Percentiles rank a stretch among this genome's conserved stretches.
Evolutionary conservation across 2,113 vertebrate genomes (phyloP).

Genomic region (Hemicordylus capensis): DNA sequence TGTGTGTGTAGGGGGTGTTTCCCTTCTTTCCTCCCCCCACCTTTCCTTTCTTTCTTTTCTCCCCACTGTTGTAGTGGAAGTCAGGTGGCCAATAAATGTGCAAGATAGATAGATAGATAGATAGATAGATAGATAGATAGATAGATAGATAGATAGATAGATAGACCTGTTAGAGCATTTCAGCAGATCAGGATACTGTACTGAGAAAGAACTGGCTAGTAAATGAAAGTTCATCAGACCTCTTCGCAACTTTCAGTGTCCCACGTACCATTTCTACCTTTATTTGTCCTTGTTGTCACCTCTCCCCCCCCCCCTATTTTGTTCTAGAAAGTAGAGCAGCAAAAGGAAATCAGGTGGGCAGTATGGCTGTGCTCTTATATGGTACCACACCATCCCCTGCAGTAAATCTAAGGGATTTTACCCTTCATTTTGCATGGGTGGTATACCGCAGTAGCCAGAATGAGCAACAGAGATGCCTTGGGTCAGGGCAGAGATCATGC

Average conservation of each 20-base stretch:
- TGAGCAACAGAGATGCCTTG: neutral
- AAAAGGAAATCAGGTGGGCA: neutral
- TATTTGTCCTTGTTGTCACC: constrained; percentile 1
- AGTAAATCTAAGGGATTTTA: neutral
- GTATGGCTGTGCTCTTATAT: neutral
- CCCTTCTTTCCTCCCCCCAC: no score
- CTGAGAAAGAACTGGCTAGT: neutral
- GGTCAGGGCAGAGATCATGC: neutral
- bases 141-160: no score
- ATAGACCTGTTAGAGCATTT: neutral
- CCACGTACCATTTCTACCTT: neutral
- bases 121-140: no score
- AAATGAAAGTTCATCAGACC: neutral
- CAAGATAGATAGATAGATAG: no score
- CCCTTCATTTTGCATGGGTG: neutral
- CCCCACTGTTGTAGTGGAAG: no score
- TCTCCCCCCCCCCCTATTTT: constrained; percentile 20
- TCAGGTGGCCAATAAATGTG: no score
- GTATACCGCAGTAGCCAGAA: neutral
- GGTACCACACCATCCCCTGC: constrained; percentile 12
- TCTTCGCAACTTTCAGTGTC: rapidly evolving
- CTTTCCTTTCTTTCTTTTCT: no score
- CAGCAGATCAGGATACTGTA: neutral
- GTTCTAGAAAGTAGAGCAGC: constrained; percentile 20
- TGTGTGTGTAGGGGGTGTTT: no score